A percentile compares a stretch with the other conserved stretches of the same genome.
Conservation (phyloP, 2,888 invertebrate genomes). For the Athripsodes cinereus region DNA sequence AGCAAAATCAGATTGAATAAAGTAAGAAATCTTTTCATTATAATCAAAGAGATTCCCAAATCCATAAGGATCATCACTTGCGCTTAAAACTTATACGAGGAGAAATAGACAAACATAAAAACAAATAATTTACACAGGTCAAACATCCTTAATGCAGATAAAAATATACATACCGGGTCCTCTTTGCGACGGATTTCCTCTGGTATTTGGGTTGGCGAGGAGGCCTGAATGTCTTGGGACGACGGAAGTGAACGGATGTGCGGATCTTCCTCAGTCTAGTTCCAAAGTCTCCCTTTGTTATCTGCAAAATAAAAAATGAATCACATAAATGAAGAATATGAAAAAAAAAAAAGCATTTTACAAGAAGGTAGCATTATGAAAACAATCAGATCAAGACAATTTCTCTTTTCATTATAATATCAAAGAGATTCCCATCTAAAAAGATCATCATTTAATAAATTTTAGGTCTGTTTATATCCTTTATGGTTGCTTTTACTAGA, state of each 20-base stretch:
- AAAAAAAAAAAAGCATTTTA: too few relatives aligned
- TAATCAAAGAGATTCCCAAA: slow-evolving; percentile 55
- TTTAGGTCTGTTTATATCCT: too few relatives aligned
- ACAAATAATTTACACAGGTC: too few relatives aligned
- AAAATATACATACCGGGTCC: slow-evolving; percentile 65
- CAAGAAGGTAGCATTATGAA: slow-evolving; percentile 23
- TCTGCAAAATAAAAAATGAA: slow-evolving; percentile 44
- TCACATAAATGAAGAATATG: slow-evolving; percentile 11
- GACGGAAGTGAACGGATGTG: slow-evolving; percentile 91
- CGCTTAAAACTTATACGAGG: too few relatives aligned
- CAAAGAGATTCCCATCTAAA: slow-evolving; percentile 52
- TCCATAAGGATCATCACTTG: slow-evolving; percentile 30
- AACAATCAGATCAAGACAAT: slow-evolving; percentile 29
- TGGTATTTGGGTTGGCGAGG: slow-evolving; percentile 93
- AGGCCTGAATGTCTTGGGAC: slow-evolving; percentile 88
- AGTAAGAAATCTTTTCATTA: slow-evolving; percentile 31
- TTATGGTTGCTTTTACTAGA: too few relatives aligned
- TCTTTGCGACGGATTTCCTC: slow-evolving; percentile 87
- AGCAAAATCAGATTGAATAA: slow-evolving; percentile 9
- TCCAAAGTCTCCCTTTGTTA: slow-evolving; percentile 87
- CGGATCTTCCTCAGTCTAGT: slow-evolving; percentile 85
- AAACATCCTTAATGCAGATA: too few relatives aligned
- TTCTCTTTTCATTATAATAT: slow-evolving; percentile 35
- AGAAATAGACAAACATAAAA: too few relatives aligned
- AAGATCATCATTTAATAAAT: slow-evolving; percentile 33